phyloP scores from a whole-genome alignment of 2,797 vertebrate genomes.

The Dipus sagitta region DNA sequence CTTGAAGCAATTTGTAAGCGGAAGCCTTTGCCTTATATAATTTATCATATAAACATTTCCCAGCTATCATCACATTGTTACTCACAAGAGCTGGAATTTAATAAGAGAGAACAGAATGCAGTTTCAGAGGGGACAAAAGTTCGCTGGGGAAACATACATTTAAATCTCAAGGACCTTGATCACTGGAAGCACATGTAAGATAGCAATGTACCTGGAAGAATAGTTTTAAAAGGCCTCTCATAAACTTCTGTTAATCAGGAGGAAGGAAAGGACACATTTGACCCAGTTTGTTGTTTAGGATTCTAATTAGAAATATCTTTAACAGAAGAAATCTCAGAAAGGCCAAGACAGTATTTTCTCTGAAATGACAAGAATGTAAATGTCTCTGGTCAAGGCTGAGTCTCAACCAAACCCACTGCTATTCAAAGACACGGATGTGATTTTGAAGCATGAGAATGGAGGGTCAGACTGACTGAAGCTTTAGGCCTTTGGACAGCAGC shows the following conservation, averaged over 20 bases:
- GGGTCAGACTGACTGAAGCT: background rate
- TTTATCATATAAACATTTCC: constrained; percentile 72
- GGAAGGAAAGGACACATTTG: background rate
- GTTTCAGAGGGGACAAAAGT: constrained; percentile 71
- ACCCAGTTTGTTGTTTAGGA: constrained; percentile 42
- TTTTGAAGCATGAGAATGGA: background rate
- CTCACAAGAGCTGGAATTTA: constrained; percentile 79
- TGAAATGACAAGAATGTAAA: background rate
- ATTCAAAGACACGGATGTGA: background rate
- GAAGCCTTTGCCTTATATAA: constrained; percentile 67
- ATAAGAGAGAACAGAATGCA: constrained; percentile 68
- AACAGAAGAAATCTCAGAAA: constrained; percentile 41
- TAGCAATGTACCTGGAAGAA: constrained; percentile 30
- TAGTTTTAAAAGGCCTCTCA: constrained; percentile 25
- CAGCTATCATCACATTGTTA: constrained; percentile 60
- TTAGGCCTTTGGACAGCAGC: background rate
- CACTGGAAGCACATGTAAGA: background rate
- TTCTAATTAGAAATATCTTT: constrained; percentile 39
- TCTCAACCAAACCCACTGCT: background rate
- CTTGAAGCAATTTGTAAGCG: constrained; percentile 76
- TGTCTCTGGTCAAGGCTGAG: background rate
- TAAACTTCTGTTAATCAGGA: background rate
- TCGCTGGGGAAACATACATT: constrained; percentile 11
- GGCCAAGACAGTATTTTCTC: constrained; percentile 23
- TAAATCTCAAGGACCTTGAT: constrained; percentile 56